Evolutionary conservation across 2,888 invertebrate species (phyloP), one percentile per base, ranked within the genome.

Genomic region (Athalia rosae): DNA sequence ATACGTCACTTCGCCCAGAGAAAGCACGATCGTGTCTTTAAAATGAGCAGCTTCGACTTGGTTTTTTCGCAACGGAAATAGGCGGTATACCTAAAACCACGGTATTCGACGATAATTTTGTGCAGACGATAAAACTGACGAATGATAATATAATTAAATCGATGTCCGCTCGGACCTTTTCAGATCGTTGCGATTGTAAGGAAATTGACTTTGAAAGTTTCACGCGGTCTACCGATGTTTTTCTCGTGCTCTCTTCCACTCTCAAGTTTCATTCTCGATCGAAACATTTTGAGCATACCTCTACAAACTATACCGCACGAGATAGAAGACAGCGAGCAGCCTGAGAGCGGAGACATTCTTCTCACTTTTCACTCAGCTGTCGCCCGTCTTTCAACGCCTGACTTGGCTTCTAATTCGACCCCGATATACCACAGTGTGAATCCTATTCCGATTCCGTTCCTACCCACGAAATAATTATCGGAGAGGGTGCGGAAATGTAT

Each of bases 331-430:
- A 28, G 28, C 28, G 28, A 28, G n/a, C 9, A 53, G 53, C 11
- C 53, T 6, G 67, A 50, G 67, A 50, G 67, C 58, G 62, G 76
- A 76, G 62, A 77, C 71, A 62, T 74, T 61, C 74, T 79, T 79
- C 76, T 79, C 64, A 76, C 80, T 84, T 79, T 74, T 79, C 64
- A 76, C 80, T 84, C 86, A 87, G 86, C 86, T 86, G 87, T 84
- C 83, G 83, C 81, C 79, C 82, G 85, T 86, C 85, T 81, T 82
- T 87, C 84, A 87, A 79, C 78, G 76, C 28, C 28, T 2, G 28
- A 64, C 79, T 69, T 74, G 79, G 80, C 80, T 81, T 82, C 71
- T 56, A 67, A 50, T 67, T 15, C 53, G 67, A 48, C 15, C 28
- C 28, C 28, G 28, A 28, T 28, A 28, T 28, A 28, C 28, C 28